Percentiles rank a stretch among this genome's conserved stretches.
These are phyloP conservation scores for Noctua janthina DNA, from an alignment of 2,888 invertebrate species.

Conservation along the genomic window DNA sequence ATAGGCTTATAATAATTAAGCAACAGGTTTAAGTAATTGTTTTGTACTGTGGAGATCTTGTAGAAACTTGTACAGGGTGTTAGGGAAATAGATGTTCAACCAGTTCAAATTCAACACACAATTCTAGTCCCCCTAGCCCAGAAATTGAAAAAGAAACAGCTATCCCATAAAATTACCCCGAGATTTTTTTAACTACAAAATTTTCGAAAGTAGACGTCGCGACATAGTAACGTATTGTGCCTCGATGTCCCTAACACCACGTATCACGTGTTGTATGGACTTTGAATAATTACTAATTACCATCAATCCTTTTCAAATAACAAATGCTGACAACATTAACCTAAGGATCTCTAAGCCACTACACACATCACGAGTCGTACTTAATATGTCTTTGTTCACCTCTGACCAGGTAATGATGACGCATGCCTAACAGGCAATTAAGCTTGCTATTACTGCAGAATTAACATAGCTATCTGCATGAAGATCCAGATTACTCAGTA, in stretches of 20 bases:
- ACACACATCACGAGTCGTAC: conserved; percentile 47
- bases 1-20: background rate
- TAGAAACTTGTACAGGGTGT: background rate
- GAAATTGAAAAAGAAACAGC: background rate
- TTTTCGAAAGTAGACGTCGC: background rate
- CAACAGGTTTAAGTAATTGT: background rate
- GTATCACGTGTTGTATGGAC: background rate
- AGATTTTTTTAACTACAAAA: background rate
- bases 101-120: background rate
- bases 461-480: conserved; percentile 77
- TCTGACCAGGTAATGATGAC: conserved; percentile 62
- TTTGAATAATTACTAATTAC: background rate
- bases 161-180: background rate
- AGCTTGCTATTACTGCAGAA: conserved; percentile 62
- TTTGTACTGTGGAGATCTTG: background rate
- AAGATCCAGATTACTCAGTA: conserved; percentile 66
- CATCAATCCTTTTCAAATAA: background rate
- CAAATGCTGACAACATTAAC: background rate
- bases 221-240: background rate
- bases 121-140: background rate
- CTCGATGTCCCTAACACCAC: background rate
- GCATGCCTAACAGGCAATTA: conserved; percentile 78
- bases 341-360: conserved; percentile 7
- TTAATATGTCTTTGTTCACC: conserved; percentile 69
- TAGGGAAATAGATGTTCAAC: background rate